Base-by-base conservation (phyloP, 2,113 vertebrate genomes). In the Lophura nycthemera region DNA sequence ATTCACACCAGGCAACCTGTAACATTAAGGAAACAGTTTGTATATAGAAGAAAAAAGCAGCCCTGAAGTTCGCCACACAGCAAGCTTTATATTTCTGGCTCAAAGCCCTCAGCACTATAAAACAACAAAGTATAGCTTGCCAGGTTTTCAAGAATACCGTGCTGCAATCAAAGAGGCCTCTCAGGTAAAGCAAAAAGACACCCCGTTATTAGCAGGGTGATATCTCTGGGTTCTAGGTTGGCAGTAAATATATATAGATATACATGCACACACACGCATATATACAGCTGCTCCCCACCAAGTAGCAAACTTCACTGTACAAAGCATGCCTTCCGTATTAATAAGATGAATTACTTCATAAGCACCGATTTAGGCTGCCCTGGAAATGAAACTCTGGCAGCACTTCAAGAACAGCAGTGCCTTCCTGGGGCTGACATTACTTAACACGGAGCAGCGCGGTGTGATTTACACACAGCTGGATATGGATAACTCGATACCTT, bases 211-310 rank as follows among this genome's bases (percentile, higher is more conserved):
- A 47, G 5, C n/a, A 82, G 21, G 27, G n/a, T 1, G 2, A 57
- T 19, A 69, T 5, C 18, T n/a, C 34, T 5, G 3, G 66, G n/a
- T 36, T 79, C 25, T 64, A 78, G 70, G 8, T 34, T 17, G 13
- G 4, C 11, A 25, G 22, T 40, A n/a, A 70, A 63, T 45, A 2
- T 19, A 24, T 22, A n/a, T 2, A 12, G 19, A n/a, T 6, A 32
- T 16, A 56, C 42, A 43, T 7, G 12, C 48, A 36, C 34, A 10
- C 29, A 71, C 27, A 30, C 13, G 13, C 13, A 72, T 13, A 11
- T 34, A 61, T 3, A 34, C 2, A n/a, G 0, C 1, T 6, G 5
- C 11, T 64, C 65, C 57, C 19, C 56, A 78, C 0, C 2, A 34
- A 83, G 6, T 6, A 82, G 30, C 4, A 76, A 60, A 47, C 43